phyloP scores from a whole-genome alignment of 2,797 vertebrate genomes.

The Manis pentadactyla region DNA sequence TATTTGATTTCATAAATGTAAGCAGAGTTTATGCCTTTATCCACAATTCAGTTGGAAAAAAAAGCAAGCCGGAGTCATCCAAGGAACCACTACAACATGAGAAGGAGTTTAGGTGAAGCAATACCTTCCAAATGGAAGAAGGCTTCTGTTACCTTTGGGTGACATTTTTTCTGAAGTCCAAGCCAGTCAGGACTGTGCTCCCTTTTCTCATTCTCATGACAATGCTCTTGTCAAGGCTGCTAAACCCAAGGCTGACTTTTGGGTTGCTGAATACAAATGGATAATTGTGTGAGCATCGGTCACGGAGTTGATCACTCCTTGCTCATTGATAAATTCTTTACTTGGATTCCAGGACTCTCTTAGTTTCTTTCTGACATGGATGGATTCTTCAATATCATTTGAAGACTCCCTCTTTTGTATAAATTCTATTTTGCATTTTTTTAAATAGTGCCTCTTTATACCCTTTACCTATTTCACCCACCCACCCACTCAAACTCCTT shows the following conservation, averaged over 20 bases:
- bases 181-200: neutral
- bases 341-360: neutral
- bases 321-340: neutral
- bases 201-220: neutral
- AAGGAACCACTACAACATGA: neutral
- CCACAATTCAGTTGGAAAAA: neutral
- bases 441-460: too few relatives aligned
- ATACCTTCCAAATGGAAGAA: constrained; percentile 30
- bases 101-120: neutral
- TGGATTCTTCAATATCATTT: neutral
- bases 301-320: neutral
- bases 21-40: neutral
- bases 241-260: neutral
- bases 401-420: too few relatives aligned
- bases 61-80: neutral
- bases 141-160: neutral
- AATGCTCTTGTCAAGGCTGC: neutral
- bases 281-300: neutral
- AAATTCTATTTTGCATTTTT: too few relatives aligned
- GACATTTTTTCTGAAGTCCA: neutral
- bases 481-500: too few relatives aligned
- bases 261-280: neutral
- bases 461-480: too few relatives aligned
- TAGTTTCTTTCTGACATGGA: neutral
- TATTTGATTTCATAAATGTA: neutral